Evolutionary conservation across 2,113 vertebrate genomes (phyloP).

Genomic region (Delphinapterus leucas): DNA sequence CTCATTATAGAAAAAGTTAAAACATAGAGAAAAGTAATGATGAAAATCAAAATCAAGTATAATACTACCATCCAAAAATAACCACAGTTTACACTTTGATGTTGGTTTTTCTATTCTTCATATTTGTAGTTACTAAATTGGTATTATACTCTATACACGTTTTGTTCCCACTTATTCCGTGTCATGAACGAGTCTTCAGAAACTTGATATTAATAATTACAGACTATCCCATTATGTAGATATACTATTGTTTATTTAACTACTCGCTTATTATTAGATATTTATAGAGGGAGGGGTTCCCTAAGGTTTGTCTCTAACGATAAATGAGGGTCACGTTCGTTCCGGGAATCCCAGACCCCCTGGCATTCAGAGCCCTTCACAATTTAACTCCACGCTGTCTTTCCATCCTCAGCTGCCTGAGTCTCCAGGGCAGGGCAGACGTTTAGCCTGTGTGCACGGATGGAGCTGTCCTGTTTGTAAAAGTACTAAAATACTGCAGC

Average conservation of each 20-base stretch:
- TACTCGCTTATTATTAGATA: neutral
- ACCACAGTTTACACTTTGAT: neutral
- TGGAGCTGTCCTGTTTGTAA: neutral
- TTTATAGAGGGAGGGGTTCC: neutral
- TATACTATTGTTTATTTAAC: neutral
- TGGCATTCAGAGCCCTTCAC: neutral
- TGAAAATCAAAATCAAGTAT: neutral
- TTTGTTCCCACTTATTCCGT: neutral
- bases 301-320: neutral
- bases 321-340: neutral
- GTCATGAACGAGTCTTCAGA: neutral
- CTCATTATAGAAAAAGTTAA: neutral
- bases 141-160: neutral
- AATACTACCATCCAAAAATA: neutral
- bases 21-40: neutral
- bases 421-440: neutral
- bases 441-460: neutral
- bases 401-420: neutral
- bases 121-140: neutral
- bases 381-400: neutral
- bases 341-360: neutral
- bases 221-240: neutral
- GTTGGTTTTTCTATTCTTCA: neutral
- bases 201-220: neutral
- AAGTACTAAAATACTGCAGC: neutral